Conservation (phyloP, 2,888 invertebrate species). For the Apodemia mormo region DNA sequence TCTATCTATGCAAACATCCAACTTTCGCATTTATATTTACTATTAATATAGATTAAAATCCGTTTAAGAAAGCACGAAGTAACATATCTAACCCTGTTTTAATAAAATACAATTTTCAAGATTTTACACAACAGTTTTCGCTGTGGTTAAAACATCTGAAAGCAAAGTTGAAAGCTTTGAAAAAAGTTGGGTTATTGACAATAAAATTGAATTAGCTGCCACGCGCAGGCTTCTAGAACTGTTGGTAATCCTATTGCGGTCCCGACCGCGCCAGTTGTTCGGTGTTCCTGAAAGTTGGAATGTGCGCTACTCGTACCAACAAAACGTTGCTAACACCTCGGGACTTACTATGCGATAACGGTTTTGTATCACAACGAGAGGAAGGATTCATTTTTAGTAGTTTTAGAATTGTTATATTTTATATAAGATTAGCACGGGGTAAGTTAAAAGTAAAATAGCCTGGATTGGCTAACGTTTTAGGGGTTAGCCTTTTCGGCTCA, state of each 20-base stretch:
- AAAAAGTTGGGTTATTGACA: constrained; percentile 54
- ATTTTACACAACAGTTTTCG: background rate
- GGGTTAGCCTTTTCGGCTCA: no score
- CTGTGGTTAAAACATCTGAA: constrained; percentile 21
- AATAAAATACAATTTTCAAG: background rate
- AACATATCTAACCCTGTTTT: no score
- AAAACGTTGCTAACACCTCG: constrained; percentile 53
- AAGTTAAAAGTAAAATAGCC: no score
- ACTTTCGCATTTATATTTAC: no score
- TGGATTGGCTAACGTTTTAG: no score
- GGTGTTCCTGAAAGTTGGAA: constrained; percentile 58
- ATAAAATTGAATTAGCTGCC: constrained; percentile 66
- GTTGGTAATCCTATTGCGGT: constrained; percentile 74
- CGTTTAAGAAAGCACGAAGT: no score
- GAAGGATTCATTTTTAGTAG: no score
- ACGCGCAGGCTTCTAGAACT: constrained; percentile 59
- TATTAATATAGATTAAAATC: no score
- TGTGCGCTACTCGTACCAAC: constrained; percentile 44
- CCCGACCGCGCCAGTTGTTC: constrained; percentile 54
- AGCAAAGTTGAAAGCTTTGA: constrained; percentile 35
- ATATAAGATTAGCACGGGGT: no score
- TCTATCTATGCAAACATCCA: no score
- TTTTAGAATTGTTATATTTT: no score
- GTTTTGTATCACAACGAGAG: constrained; percentile 35
- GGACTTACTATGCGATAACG: constrained; percentile 45